Percentiles rank a stretch among this genome's conserved stretches.
phyloP scores from a whole-genome alignment of 2,797 vertebrate genomes.

The Mus caroli region DNA sequence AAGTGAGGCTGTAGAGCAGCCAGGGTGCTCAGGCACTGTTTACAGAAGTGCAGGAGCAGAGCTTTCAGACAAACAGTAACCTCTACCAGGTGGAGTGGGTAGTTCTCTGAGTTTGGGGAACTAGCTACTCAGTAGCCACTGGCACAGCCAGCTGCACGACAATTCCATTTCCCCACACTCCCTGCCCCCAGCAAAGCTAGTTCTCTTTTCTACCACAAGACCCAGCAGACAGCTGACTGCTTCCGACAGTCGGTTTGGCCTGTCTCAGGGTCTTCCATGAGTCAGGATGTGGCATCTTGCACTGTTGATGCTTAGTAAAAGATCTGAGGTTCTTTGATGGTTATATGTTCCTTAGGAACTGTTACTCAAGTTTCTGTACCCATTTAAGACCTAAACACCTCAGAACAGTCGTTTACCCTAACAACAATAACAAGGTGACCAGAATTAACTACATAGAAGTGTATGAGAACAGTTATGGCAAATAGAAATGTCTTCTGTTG shows the following conservation, averaged over 20 bases:
- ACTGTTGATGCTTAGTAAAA: not conserved
- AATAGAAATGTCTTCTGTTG: slow-evolving; percentile 29
- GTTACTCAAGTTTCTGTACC: slow-evolving; percentile 12
- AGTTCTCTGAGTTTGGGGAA: not conserved
- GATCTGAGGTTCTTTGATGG: not conserved
- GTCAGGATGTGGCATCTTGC: not conserved
- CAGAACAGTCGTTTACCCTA: not conserved
- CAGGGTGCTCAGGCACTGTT: not conserved
- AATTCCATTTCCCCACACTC: not conserved
- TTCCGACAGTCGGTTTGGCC: not conserved
- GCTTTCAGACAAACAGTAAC: not conserved
- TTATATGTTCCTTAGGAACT: not conserved
- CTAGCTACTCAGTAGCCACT: not conserved
- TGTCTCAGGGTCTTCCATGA: not conserved
- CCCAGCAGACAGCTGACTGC: not conserved
- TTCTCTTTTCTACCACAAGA: not conserved
- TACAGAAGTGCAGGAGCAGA: not conserved
- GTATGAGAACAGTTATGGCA: not conserved
- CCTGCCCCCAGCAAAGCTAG: not conserved
- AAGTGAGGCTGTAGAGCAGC: not conserved
- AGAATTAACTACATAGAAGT: not conserved
- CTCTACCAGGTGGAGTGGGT: not conserved
- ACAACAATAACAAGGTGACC: not conserved
- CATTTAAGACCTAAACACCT: not conserved
- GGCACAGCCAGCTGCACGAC: not conserved